A percentile compares a stretch with the other conserved stretches of the same genome.
These are phyloP conservation scores for Lycorma delicatula DNA, from an alignment of 1,140 invertebrate genomes.

Conservation along the genomic window DNA sequence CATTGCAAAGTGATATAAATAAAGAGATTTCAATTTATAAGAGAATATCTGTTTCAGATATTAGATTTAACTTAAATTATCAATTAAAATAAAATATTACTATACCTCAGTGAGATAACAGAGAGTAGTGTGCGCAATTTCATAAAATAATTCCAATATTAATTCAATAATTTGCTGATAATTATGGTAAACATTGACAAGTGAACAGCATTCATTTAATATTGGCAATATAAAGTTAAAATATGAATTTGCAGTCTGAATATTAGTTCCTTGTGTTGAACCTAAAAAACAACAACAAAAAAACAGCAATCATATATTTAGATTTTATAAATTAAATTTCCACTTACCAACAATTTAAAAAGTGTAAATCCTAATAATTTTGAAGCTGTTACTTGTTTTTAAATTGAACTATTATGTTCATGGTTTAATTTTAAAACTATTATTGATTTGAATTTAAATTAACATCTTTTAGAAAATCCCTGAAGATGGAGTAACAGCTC, in stretches of 20 bases:
- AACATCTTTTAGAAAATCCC: no score
- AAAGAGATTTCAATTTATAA: no score
- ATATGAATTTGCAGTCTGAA: conserved; percentile 48
- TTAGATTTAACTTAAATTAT: background rate
- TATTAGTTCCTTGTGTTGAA: conserved; percentile 48
- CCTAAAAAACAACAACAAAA: conserved; percentile 36
- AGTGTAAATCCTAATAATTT: no score
- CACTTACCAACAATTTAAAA: no score
- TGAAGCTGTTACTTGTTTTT: no score
- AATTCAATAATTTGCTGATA: conserved; percentile 71
- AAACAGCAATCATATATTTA: background rate
- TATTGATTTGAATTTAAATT: no score
- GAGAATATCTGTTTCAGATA: no score
- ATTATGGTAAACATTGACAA: conserved; percentile 69
- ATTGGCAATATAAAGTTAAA: conserved; percentile 56
- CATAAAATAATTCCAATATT: conserved; percentile 64
- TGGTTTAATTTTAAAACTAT: no score
- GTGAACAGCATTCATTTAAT: conserved; percentile 52
- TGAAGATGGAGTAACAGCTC: no score
- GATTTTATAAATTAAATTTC: no score
- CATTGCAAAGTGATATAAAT: no score
- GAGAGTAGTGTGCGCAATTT: conserved; percentile 58
- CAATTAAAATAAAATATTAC: background rate
- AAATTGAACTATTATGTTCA: no score
- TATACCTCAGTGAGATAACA: conserved; percentile 44